Percentiles rank a stretch among this genome's conserved stretches.
These are phyloP conservation scores for Eupristina koningsbergeri DNA, from an alignment of 1,140 invertebrate genomes.

Conservation along the genomic window DNA sequence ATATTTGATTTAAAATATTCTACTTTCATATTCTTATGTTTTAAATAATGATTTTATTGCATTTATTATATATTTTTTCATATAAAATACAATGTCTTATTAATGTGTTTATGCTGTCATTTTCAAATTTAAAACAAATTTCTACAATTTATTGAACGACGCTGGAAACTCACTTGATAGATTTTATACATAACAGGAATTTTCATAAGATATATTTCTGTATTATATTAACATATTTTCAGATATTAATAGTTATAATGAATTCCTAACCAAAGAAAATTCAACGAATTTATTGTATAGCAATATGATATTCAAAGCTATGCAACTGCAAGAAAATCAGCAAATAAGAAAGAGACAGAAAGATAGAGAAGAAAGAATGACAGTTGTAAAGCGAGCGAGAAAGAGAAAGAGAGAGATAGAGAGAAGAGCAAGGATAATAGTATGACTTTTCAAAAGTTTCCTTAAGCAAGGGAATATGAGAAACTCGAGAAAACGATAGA, in stretches of 20 bases:
- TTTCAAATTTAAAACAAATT: no score
- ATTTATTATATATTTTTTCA: no score
- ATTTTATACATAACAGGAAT: neutral
- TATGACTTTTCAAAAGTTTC: neutral
- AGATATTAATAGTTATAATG: neutral
- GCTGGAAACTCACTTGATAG: no score
- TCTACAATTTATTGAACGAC: no score
- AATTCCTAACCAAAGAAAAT: neutral
- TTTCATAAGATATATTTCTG: neutral
- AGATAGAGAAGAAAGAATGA: no score
- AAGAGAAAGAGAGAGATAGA: neutral
- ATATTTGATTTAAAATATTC: no score
- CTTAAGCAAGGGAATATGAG: neutral
- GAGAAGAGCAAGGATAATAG: neutral
- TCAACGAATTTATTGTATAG: neutral
- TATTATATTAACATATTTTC: neutral
- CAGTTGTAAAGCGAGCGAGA: neutral
- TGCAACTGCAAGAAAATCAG: no score
- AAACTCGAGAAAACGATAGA: constrained; percentile 47
- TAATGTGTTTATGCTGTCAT: no score
- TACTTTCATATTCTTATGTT: no score
- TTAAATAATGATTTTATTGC: no score
- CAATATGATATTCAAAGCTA: neutral
- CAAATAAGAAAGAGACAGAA: no score
- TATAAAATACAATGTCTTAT: no score